Percentiles rank a stretch among this genome's conserved stretches.
Evolutionary conservation across 2,888 invertebrate genomes (phyloP).

Genomic region (Microctonus brassicae): DNA sequence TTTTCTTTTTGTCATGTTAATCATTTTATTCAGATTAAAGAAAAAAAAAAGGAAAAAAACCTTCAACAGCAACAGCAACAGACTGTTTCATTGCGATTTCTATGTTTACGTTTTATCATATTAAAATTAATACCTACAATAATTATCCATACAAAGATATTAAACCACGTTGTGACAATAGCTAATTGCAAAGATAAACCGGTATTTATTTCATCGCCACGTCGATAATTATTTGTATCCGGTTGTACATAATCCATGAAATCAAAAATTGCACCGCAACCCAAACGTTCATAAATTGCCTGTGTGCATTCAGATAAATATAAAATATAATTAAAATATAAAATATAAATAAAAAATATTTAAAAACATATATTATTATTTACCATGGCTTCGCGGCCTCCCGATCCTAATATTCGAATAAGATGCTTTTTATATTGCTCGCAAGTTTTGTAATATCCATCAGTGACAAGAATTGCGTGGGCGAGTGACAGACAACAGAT

Average conservation of each 20-base stretch:
- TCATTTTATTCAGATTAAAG: background rate
- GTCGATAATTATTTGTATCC: constrained; percentile 76
- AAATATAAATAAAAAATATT: background rate
- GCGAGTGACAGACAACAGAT: constrained; percentile 78
- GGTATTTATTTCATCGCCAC: constrained; percentile 81
- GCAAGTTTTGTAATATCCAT: constrained; percentile 83
- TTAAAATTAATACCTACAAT: constrained; percentile 72
- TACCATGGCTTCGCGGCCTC: constrained; percentile 57
- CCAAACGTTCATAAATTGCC: constrained; percentile 76
- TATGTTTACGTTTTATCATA: constrained; percentile 67
- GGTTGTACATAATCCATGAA: constrained; percentile 88
- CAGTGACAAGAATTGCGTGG: constrained; percentile 79
- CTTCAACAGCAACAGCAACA: constrained; percentile 52
- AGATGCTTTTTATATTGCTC: constrained; percentile 80
- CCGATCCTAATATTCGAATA: constrained; percentile 70
- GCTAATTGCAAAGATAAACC: constrained; percentile 78
- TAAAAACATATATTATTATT: background rate
- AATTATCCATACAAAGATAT: constrained; percentile 73
- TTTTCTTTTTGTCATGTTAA: background rate
- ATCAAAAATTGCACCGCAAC: constrained; percentile 83
- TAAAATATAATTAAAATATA: background rate
- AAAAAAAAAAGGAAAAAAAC: background rate
- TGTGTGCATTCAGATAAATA: constrained; percentile 49
- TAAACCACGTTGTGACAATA: constrained; percentile 76
- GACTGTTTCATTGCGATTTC: constrained; percentile 48